A percentile compares a stretch with the other conserved stretches of the same genome.
These are phyloP conservation scores for Vesta saturnalis DNA, from an alignment of 2,888 invertebrate genomes.

Conservation along the genomic window DNA sequence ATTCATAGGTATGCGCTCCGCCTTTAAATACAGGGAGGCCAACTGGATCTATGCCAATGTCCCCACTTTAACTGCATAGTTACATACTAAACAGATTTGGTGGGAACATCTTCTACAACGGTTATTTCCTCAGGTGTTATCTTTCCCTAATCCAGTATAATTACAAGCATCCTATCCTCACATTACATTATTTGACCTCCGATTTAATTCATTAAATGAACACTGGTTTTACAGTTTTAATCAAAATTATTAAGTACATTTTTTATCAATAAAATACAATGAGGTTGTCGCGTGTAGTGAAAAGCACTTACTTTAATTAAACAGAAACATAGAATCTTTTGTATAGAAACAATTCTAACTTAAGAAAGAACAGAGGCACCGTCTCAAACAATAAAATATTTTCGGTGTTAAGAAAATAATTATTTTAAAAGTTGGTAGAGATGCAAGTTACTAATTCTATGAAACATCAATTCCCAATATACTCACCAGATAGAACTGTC, in stretches of 20 bases:
- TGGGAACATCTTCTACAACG: constrained; percentile 41
- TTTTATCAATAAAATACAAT: not conserved
- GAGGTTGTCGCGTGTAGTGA: constrained; percentile 7
- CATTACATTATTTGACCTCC: constrained; percentile 15
- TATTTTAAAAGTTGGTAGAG: not conserved
- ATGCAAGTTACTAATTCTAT: not conserved
- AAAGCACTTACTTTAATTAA: constrained; percentile 26
- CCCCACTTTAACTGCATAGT: constrained; percentile 39
- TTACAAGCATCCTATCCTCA: constrained; percentile 26
- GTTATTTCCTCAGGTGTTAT: constrained; percentile 35
- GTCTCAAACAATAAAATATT: not conserved
- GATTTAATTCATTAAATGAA: constrained; percentile 11
- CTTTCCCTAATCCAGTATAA: constrained; percentile 33
- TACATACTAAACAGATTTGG: constrained; percentile 28
- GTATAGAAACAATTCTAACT: not conserved
- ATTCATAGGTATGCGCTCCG: constrained; percentile 36
- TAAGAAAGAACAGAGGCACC: not conserved
- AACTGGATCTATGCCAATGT: constrained; percentile 43
- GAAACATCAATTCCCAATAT: constrained; percentile 22
- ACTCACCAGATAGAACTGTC: constrained; percentile 30
- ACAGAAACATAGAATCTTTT: too few species aligned
- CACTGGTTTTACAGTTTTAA: not conserved
- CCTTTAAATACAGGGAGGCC: constrained; percentile 35
- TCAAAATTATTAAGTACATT: not conserved
- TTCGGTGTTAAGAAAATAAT: constrained; percentile 26